Evolutionary conservation across 2,113 vertebrate genomes (phyloP).

Genomic region (Sapajus apella): DNA sequence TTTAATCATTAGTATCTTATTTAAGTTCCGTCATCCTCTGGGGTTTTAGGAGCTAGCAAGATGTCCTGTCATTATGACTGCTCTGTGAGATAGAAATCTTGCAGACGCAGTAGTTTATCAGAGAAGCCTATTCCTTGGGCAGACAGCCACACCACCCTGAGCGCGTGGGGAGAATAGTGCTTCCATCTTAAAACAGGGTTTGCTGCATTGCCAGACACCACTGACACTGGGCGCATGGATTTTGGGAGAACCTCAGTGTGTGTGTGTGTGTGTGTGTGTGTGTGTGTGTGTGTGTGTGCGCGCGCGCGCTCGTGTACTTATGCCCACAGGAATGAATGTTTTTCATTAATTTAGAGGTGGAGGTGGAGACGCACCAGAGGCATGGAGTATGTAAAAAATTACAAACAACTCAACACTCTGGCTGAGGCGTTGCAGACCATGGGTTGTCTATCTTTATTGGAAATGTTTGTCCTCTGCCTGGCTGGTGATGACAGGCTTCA

Average conservation of each 20-base stretch:
- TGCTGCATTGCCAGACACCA: background rate
- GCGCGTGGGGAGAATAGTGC: background rate
- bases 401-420: background rate
- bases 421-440: background rate
- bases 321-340: background rate
- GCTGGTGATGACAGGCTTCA: background rate
- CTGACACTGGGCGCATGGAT: background rate
- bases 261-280: background rate
- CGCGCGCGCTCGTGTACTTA: background rate
- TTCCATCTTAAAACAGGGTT: background rate
- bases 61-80: background rate
- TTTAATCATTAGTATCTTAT: background rate
- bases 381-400: background rate
- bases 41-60: background rate
- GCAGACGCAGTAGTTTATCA: background rate
- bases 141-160: background rate
- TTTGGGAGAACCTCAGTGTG: background rate
- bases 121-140: background rate
- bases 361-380: background rate
- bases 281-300: too few species aligned
- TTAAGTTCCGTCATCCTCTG: background rate
- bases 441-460: background rate
- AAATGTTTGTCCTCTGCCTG: background rate
- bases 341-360: background rate
- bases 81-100: background rate